A percentile compares a stretch with the other conserved stretches of the same genome.
Conservation (phyloP, 2,888 invertebrate species). For the Argynnis bischoffii region DNA sequence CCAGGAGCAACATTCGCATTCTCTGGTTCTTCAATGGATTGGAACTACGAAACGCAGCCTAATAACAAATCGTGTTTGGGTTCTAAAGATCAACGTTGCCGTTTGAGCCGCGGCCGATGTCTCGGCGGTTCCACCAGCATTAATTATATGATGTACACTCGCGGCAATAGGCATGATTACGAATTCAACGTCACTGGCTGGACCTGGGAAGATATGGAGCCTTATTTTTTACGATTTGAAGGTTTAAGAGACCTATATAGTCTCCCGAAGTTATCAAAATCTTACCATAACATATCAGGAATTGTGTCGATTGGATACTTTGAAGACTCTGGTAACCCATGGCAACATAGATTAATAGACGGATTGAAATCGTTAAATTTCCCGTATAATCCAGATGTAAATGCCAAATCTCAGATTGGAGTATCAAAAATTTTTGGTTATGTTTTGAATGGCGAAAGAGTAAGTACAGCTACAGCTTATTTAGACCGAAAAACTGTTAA, state of each 20-base stretch:
- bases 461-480: constrained; percentile 60
- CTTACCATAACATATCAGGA: constrained; percentile 61
- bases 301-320: constrained; percentile 54
- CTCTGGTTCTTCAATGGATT: constrained; percentile 53
- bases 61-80: constrained; percentile 62
- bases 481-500: constrained; percentile 49
- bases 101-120: constrained; percentile 63
- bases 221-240: constrained; percentile 62
- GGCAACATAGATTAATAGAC: constrained; percentile 53
- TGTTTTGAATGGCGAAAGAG: constrained; percentile 53
- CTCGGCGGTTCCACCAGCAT: constrained; percentile 53
- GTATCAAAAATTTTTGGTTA: constrained; percentile 54
- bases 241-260: constrained; percentile 49
- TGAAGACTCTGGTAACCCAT: constrained; percentile 51
- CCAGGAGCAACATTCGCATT: constrained; percentile 49
- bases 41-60: constrained; percentile 55
- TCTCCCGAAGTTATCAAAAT: constrained; percentile 53
- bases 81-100: constrained; percentile 45
- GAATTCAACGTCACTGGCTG: constrained; percentile 54
- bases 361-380: constrained; percentile 51
- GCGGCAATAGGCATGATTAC: constrained; percentile 59
- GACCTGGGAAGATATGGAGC: constrained; percentile 58
- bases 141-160: constrained; percentile 60
- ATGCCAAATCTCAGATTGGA: constrained; percentile 60
- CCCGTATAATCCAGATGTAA: constrained; percentile 57